Percentiles rank a stretch among this genome's conserved stretches.
phyloP scores from a whole-genome alignment of 2,888 invertebrate genomes.

The Cartodere bifasciata region DNA sequence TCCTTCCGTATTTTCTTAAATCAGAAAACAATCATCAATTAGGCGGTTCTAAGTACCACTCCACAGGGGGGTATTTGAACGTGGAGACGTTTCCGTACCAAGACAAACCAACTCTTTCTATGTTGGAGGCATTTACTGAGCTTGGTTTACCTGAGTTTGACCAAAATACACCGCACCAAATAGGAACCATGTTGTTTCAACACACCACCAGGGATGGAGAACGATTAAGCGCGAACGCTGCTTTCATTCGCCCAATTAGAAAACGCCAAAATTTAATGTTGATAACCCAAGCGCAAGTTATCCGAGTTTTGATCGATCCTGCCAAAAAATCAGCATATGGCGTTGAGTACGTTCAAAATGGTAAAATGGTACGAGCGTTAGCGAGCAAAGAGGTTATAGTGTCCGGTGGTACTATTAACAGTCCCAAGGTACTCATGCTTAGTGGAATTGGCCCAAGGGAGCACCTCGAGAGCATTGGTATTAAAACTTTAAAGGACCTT shows the following conservation, averaged over 20 bases:
- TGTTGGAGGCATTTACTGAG: conserved; percentile 49
- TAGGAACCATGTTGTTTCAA: conserved; percentile 50
- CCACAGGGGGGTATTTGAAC: conserved; percentile 47
- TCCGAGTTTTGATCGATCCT: conserved; percentile 45
- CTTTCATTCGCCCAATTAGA: conserved; percentile 54
- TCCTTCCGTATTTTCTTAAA: conserved; percentile 58
- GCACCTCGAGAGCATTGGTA: conserved; percentile 38
- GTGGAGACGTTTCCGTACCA: conserved; percentile 51
- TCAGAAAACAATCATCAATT: conserved; percentile 48
- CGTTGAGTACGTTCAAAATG: conserved; percentile 39
- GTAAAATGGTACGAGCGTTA: conserved; percentile 33
- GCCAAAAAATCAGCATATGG: conserved; percentile 38
- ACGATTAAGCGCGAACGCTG: conserved; percentile 48
- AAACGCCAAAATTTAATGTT: conserved; percentile 41
- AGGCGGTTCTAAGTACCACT: conserved; percentile 44
- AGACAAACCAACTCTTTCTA: conserved; percentile 43
- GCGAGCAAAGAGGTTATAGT: conserved; percentile 50
- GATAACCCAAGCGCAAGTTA: conserved; percentile 40
- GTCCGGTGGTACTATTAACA: conserved; percentile 47
- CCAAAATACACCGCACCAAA: conserved; percentile 42
- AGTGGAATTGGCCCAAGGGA: conserved; percentile 52
- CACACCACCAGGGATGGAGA: conserved; percentile 48
- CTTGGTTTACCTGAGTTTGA: conserved; percentile 46
- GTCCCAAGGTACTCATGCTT: conserved; percentile 50
- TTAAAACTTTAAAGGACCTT: conserved; percentile 47